These are phyloP conservation scores for Plebejus argus DNA, from an alignment of 2,888 invertebrate genomes.

Conservation along the genomic window DNA sequence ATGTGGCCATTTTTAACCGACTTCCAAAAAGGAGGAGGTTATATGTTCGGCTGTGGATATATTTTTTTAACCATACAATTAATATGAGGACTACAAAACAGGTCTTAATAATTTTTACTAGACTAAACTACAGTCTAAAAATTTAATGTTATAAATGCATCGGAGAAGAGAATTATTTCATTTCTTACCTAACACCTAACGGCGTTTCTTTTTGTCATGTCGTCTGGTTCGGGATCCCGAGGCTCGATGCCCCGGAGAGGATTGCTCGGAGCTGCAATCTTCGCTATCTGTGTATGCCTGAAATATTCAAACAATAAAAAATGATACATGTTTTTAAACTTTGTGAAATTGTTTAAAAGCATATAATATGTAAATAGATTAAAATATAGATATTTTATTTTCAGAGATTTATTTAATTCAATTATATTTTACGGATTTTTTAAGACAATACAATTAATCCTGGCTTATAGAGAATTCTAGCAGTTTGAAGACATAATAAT, in stretches of 20 bases:
- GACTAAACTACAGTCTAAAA: background rate
- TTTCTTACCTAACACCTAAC: constrained; percentile 56
- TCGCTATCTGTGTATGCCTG: constrained; percentile 85
- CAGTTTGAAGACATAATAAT: background rate
- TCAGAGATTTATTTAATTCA: too few relatives aligned
- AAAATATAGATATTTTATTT: too few relatives aligned
- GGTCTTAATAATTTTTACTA: background rate
- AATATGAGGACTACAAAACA: background rate
- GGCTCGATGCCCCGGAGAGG: constrained; percentile 86
- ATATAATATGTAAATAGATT: too few relatives aligned
- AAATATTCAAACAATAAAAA: constrained; percentile 22
- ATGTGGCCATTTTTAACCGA: too few relatives aligned
- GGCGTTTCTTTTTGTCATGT: constrained; percentile 87
- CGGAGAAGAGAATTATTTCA: background rate
- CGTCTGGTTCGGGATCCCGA: constrained; percentile 83
- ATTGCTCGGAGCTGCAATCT: constrained; percentile 87
- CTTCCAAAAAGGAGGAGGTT: too few relatives aligned
- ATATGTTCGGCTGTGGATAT: too few relatives aligned
- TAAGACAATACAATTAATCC: too few relatives aligned
- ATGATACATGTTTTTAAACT: background rate
- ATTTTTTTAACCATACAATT: background rate
- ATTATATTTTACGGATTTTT: too few relatives aligned
- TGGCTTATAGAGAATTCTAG: too few relatives aligned
- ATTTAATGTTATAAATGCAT: constrained; percentile 19
- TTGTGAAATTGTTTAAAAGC: too few relatives aligned